These are phyloP conservation scores for Actinemys pallida DNA, from an alignment of 2,113 vertebrate genomes.

Conservation along the genomic window DNA sequence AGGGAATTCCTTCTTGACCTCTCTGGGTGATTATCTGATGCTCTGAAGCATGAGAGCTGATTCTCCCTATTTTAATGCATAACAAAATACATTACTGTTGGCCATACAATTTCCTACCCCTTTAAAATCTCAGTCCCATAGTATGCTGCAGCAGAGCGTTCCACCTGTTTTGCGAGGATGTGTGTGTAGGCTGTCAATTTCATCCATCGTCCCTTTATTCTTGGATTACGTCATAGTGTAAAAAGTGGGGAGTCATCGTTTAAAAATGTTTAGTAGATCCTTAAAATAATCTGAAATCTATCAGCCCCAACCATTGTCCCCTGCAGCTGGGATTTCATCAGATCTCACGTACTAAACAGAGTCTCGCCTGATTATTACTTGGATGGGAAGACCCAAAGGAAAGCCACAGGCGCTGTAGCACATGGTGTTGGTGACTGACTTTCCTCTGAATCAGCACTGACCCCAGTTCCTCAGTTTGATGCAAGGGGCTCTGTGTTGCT, in stretches of 20 bases:
- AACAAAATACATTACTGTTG: neutral
- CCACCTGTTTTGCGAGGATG: neutral
- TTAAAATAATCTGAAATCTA: neutral
- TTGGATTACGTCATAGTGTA: neutral
- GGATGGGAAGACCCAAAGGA: neutral
- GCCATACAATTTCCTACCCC: neutral
- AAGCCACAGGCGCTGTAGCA: neutral
- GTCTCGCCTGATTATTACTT: neutral
- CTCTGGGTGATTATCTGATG: neutral
- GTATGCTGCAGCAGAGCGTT: neutral
- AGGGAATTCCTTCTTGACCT: neutral
- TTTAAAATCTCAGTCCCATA: neutral
- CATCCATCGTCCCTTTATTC: neutral
- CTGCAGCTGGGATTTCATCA: neutral
- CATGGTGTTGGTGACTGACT: neutral
- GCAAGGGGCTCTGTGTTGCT: neutral
- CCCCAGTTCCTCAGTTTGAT: neutral
- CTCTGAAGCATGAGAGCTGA: neutral
- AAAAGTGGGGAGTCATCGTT: neutral
- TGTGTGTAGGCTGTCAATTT: neutral
- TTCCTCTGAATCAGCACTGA: neutral
- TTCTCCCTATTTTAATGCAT: neutral
- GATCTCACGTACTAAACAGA: neutral
- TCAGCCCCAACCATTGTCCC: neutral
- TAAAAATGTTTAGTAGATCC: neutral